These are phyloP conservation scores for Ivindomyrus marchei DNA, from an alignment of 2,113 vertebrate species.

Conservation along the genomic window DNA sequence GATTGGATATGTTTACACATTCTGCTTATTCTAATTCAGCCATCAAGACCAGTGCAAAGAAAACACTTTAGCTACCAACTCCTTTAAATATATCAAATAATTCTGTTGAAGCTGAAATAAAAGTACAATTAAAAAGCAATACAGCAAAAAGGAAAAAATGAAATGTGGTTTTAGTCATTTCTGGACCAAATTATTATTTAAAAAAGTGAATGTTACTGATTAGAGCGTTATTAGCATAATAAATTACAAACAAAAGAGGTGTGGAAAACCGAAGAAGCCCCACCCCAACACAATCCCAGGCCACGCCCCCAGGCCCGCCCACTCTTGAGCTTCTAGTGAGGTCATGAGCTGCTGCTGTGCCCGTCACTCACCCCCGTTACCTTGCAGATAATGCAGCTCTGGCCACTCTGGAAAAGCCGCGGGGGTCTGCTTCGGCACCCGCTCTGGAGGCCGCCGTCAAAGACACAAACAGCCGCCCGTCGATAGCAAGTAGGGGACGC, in stretches of 20 bases:
- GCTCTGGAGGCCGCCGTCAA: conserved; percentile 83
- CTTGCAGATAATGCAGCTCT: conserved; percentile 82
- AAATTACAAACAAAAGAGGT: neutral
- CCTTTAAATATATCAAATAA: neutral
- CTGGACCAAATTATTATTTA: neutral
- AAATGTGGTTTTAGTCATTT: neutral
- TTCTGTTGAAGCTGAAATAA: neutral
- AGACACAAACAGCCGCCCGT: conserved; percentile 88
- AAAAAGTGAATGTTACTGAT: neutral
- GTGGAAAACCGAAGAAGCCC: neutral
- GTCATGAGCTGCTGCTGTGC: conserved; percentile 29
- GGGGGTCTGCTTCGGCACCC: conserved; percentile 89
- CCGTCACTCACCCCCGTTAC: conserved; percentile 43
- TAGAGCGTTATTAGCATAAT: neutral
- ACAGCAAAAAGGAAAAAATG: neutral
- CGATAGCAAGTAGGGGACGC: conserved; percentile 80
- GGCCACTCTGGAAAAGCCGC: conserved; percentile 86
- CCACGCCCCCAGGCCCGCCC: neutral
- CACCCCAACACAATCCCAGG: neutral
- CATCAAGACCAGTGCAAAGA: neutral
- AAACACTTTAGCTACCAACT: neutral
- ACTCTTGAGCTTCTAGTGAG: conserved; percentile 2
- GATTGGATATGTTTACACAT: neutral
- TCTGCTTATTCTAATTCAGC: neutral
- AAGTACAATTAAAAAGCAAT: neutral